Evolutionary conservation across 2,113 vertebrate genomes (phyloP).

Genomic region (Apeltes quadracus): DNA sequence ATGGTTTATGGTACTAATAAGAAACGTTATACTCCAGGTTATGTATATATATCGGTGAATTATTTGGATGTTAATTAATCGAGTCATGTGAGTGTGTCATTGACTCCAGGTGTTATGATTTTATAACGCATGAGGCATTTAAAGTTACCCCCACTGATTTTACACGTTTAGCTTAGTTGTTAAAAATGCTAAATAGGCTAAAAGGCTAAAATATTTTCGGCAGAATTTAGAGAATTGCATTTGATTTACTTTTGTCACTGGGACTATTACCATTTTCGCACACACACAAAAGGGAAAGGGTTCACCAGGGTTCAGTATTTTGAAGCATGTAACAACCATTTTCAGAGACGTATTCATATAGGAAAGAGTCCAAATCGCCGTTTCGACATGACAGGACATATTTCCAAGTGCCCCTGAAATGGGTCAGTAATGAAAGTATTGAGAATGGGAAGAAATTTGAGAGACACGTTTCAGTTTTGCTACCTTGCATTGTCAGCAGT

Average conservation of each 20-base stretch:
- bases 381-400: neutral
- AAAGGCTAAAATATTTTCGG: too few relatives aligned
- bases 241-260: neutral
- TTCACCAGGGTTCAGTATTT: neutral
- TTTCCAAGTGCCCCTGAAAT: neutral
- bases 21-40: neutral
- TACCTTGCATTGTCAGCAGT: neutral
- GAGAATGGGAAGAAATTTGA: neutral
- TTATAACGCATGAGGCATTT: neutral
- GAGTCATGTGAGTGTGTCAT: neutral
- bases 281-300: neutral
- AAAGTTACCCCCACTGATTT: neutral
- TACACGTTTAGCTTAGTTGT: neutral
- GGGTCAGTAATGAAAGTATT: neutral
- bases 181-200: too few relatives aligned
- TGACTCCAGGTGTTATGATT: neutral
- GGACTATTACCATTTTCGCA: neutral
- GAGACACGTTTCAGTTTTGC: neutral
- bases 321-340: neutral
- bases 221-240: neutral
- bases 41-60: neutral
- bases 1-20: neutral
- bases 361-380: neutral
- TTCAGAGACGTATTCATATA: neutral
- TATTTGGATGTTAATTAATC: conserved; percentile 4